Percentiles rank a stretch among this genome's conserved stretches.
phyloP scores from a whole-genome alignment of 2,797 vertebrate species.

The Enoplosus armatus region DNA sequence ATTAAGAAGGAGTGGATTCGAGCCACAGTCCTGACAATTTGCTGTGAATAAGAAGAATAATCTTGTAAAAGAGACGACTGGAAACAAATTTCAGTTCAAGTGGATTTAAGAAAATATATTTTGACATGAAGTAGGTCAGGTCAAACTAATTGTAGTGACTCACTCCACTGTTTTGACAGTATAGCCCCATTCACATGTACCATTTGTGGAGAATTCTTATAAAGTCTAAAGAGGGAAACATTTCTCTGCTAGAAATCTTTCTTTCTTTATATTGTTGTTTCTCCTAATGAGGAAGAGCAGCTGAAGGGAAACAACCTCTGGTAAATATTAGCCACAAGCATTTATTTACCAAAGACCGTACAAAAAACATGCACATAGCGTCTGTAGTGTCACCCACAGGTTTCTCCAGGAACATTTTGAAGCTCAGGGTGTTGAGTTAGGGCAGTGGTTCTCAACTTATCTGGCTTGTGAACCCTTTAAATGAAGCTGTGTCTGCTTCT shows the following conservation, averaged over 20 bases:
- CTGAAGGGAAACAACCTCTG: no score
- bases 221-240: background rate
- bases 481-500: background rate
- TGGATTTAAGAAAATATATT: background rate
- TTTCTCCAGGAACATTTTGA: background rate
- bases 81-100: background rate
- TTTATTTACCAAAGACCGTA: background rate
- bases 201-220: background rate
- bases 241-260: background rate
- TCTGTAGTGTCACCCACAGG: background rate
- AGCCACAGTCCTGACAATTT: background rate
- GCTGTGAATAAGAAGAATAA: background rate
- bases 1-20: background rate
- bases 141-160: background rate
- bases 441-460: no score
- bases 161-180: background rate
- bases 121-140: background rate
- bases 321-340: background rate
- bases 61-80: background rate
- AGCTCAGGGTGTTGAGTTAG: background rate
- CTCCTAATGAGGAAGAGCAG: background rate
- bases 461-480: background rate
- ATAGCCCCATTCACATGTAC: no score
- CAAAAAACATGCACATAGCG: background rate
- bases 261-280: background rate